Base-by-base conservation (phyloP, 2,888 invertebrate species). In the Troilus luridus region DNA sequence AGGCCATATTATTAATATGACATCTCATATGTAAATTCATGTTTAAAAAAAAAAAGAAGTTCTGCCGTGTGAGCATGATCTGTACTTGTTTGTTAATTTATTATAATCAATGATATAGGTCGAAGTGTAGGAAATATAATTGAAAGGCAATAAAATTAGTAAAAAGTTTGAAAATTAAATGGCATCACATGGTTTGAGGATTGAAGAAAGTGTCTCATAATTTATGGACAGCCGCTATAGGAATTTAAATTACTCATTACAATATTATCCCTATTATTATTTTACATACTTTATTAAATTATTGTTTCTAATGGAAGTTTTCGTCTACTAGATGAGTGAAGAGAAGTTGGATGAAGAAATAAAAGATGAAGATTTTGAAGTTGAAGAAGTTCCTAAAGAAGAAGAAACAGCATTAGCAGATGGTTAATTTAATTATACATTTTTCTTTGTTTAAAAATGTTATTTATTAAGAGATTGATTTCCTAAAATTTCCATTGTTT, bases 311-410 rank as follows among this genome's bases (percentile, higher is more conserved):
- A 91, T 88, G 41, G 14, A 27, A 58, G 27, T 91, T 67, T 90
- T 41, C 62, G 59, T 64, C 19, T 72, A 56, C 90, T 72, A 93
- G 91, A 96, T 97, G 92, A 97, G 97, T 0, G 96, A 96, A 93
- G 97, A 97, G 94, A 96, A 96, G 92, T 95, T 97, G 93, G 96
- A 97, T 93, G 97, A 97, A 93, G 97, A 97, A 93, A 95, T 97
- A 93, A 95, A 97, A 19, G 93, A 94, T 41, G 94, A 94, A 91
- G 94, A 94, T 90, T 91, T 94, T 21, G 94, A 94, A 92, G 92
- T 92, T 58, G 93, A 93, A 91, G 96, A 96, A 72, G 89, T 91
- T 91, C 96, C 96, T 88, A 97, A 97, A 93, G 97, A 97, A 92
- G 94, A 92, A 64, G 92, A 93, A 60, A 89, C 89, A 24, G 54